Percentiles rank a stretch among this genome's conserved stretches.
Evolutionary conservation across 2,888 invertebrate genomes (phyloP).

Genomic region (Meandrusa payeni): DNA sequence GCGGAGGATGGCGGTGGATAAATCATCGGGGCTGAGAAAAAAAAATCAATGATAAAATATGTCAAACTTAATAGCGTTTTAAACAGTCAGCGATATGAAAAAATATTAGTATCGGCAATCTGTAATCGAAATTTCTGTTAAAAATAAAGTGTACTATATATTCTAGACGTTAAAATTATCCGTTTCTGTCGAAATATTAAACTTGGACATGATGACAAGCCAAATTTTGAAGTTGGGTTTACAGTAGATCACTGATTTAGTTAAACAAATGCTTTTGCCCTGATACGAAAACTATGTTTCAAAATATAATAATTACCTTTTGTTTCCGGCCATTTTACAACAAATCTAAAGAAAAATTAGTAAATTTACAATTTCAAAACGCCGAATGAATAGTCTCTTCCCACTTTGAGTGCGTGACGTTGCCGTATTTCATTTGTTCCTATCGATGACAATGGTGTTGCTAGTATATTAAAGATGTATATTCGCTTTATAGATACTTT

Average conservation of each 20-base stretch:
- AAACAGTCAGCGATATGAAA: slow-evolving; percentile 2
- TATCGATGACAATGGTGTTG: slow-evolving; percentile 49
- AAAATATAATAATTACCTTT: slow-evolving; percentile 59
- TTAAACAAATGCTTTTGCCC: background rate
- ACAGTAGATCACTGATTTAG: slow-evolving; percentile 31
- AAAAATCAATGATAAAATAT: slow-evolving; percentile 28
- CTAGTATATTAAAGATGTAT: slow-evolving; percentile 37
- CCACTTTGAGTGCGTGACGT: slow-evolving; percentile 72
- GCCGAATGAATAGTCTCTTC: slow-evolving; percentile 48
- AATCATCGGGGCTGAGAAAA: slow-evolving; percentile 87
- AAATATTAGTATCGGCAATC: background rate
- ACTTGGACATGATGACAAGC: slow-evolving; percentile 82
- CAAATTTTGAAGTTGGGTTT: slow-evolving; percentile 64
- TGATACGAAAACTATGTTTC: slow-evolving; percentile 23
- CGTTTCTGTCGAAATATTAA: slow-evolving; percentile 38
- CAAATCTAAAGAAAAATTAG: slow-evolving; percentile 55
- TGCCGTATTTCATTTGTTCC: slow-evolving; percentile 81
- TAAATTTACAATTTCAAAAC: slow-evolving; percentile 57
- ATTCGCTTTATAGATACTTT: too few species aligned
- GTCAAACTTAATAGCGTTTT: slow-evolving; percentile 18
- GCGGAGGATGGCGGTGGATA: slow-evolving; percentile 98
- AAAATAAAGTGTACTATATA: slow-evolving; percentile 3
- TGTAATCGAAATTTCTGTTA: background rate
- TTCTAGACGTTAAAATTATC: slow-evolving; percentile 24
- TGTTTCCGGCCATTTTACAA: slow-evolving; percentile 78